Evolutionary conservation across 2,797 vertebrate genomes (phyloP).

Genomic region (Karalla daura): DNA sequence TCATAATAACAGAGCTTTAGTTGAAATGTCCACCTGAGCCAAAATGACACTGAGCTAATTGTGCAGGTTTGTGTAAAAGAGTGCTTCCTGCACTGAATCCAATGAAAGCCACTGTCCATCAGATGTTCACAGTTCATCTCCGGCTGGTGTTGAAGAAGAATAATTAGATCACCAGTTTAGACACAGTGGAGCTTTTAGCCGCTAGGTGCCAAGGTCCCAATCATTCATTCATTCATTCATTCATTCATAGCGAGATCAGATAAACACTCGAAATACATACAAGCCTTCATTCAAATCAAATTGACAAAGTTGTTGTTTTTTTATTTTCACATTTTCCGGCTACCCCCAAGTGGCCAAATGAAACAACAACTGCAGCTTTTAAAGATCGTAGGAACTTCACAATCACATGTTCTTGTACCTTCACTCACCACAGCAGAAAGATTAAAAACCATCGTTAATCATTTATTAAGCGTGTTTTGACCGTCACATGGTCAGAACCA

Average conservation of each 20-base stretch:
- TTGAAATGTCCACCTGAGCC: not conserved
- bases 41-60: not conserved
- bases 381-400: not conserved
- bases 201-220: not conserved
- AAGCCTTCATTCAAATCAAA: not conserved
- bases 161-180: too few species aligned
- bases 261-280: not conserved
- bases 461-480: not conserved
- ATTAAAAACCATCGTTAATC: not conserved
- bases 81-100: too few species aligned
- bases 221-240: too few species aligned
- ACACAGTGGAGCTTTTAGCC: not conserved
- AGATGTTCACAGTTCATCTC: not conserved
- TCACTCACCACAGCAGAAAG: too few species aligned
- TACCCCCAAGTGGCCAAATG: not conserved
- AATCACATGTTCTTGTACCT: not conserved
- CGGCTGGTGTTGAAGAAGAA: too few species aligned
- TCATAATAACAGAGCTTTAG: not conserved
- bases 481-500: constrained; percentile 84
- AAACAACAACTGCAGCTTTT: not conserved
- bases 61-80: too few species aligned
- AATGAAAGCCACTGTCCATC: too few species aligned
- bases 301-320: not conserved
- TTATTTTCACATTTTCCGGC: not conserved
- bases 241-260: not conserved